Conservation (phyloP, 2,113 vertebrate genomes). For the Onychostruthus taczanowskii region DNA sequence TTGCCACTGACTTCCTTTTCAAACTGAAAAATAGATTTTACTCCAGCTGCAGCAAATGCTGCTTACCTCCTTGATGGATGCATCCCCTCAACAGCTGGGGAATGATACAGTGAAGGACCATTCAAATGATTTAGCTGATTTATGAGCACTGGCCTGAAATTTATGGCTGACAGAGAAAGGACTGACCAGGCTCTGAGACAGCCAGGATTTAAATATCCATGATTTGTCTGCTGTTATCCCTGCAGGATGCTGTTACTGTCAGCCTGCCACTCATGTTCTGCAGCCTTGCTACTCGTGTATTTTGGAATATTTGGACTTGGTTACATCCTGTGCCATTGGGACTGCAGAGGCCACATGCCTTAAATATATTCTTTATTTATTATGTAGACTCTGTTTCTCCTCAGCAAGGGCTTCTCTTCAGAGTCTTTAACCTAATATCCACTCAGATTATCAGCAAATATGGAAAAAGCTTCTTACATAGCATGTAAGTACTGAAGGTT, state of each 20-base stretch:
- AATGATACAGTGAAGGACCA: neutral
- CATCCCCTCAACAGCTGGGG: neutral
- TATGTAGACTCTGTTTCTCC: neutral
- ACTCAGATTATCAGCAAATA: neutral
- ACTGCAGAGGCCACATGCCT: neutral
- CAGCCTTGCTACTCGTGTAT: neutral
- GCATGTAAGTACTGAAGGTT: neutral
- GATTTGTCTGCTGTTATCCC: neutral
- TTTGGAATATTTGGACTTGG: neutral
- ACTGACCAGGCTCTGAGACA: neutral
- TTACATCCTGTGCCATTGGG: neutral
- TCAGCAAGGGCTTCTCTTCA: neutral
- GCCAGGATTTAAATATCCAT: neutral
- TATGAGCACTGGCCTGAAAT: neutral
- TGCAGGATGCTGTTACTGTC: neutral
- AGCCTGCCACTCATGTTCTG: neutral
- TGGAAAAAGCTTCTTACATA: neutral
- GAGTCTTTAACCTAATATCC: neutral
- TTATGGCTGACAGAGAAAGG: neutral
- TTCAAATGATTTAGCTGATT: neutral
- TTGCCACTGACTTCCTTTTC: neutral
- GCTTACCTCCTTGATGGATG: neutral
- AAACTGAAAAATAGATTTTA: neutral
- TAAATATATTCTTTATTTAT: neutral
- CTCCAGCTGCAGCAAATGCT: neutral